A percentile compares a stretch with the other conserved stretches of the same genome.
phyloP scores from a whole-genome alignment of 2,888 invertebrate species.

The Mimas tiliae region DNA sequence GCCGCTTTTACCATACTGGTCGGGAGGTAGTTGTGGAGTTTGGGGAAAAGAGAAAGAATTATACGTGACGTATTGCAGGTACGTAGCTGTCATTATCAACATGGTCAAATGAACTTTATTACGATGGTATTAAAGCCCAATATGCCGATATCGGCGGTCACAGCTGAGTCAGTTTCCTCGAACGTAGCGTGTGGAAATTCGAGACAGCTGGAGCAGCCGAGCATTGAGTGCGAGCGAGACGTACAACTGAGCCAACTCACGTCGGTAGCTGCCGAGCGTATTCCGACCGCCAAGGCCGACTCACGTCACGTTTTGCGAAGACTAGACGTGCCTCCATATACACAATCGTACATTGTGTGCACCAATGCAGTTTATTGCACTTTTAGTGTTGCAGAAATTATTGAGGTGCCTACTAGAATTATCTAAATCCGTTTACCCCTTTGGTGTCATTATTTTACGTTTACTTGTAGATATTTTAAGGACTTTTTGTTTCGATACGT shows the following conservation, averaged over 20 bases:
- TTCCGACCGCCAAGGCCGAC: slow-evolving; percentile 79
- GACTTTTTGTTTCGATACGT: neutral
- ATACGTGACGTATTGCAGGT: slow-evolving; percentile 61
- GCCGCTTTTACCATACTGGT: slow-evolving; percentile 77
- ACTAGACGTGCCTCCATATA: slow-evolving; percentile 67
- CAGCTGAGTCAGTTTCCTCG: slow-evolving; percentile 79
- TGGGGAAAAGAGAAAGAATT: slow-evolving; percentile 80
- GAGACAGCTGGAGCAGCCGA: slow-evolving; percentile 64
- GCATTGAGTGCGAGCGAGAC: slow-evolving; percentile 74
- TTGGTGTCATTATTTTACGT: neutral
- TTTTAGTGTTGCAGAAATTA: slow-evolving; percentile 32
- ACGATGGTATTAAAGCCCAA: slow-evolving; percentile 52
- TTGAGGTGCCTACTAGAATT: slow-evolving; percentile 30
- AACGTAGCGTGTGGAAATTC: slow-evolving; percentile 75
- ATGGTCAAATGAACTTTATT: slow-evolving; percentile 50
- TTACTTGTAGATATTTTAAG: neutral
- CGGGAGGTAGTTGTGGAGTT: slow-evolving; percentile 73
- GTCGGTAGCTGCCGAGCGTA: slow-evolving; percentile 65
- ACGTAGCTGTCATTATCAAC: slow-evolving; percentile 48
- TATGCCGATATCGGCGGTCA: slow-evolving; percentile 46
- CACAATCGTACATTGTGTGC: slow-evolving; percentile 38
- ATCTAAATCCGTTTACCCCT: neutral
- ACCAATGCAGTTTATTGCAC: slow-evolving; percentile 67
- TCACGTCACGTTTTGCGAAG: slow-evolving; percentile 77
- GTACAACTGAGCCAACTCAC: slow-evolving; percentile 51